Base-by-base conservation (phyloP, 2,888 invertebrate genomes). In the Tryphoninae sp. region DNA sequence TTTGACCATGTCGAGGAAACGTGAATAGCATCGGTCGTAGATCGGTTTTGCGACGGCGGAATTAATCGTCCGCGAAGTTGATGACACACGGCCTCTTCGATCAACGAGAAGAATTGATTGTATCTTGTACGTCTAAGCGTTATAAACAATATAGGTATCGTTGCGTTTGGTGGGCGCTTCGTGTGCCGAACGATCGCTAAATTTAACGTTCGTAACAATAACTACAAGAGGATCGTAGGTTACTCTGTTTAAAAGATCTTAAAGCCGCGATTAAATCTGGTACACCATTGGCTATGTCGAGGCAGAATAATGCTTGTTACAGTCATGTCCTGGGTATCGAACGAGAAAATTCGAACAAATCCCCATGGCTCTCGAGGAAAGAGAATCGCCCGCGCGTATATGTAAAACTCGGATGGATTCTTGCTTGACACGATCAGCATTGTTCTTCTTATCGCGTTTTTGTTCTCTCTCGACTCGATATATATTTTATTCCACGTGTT, bases 1-100 rank as follows among this genome's bases (percentile, higher is more conserved):
- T 33, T 67, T 73, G 82, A 79, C 75, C 76, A 79, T 79, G 81
- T 78, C 81, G 78, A 51, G 26, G 72, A 79, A 75, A 79, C 72
- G 82, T 68, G 62, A 55, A 9, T 13, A 22, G 11, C 65, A 45
- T 64, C 67, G 69, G 81, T 78, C 78, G 65, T 71, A 78, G 72
- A 58, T 82, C 78, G 61, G 51, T 53, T 8, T 55, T 58, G 59
- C 19, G 40, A 53, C 33, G 68, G 53, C 23, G 42, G 40, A 79
- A 82, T 82, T 82, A 82, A 82, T 82, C 77, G 79, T 59, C 79
- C 79, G 82, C 73, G 79, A 82, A 79, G 82, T 73, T 42, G 22
- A 67, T 58, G 75, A 64, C 68, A 68, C 45, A 58, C 40, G 42
- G 40, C 49, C 58, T 72, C 67, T 53, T 55, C 75, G 78, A 75